A percentile compares a stretch with the other conserved stretches of the same genome.
Conservation (phyloP, 2,797 vertebrate species). For the Smutsia temminckii region DNA sequence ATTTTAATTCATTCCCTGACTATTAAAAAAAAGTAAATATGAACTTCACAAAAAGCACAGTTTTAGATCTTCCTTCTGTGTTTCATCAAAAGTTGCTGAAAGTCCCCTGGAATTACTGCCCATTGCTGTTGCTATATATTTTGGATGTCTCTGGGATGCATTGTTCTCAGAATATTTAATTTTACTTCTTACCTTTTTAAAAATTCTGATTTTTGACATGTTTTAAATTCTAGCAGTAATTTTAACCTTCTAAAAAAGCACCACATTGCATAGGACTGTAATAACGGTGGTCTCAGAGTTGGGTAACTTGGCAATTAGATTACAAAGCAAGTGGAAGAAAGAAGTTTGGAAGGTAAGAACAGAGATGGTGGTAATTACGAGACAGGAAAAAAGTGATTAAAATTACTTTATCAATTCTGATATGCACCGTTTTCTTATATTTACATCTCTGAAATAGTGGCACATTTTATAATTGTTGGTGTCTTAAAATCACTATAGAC, state of each 20-base stretch:
- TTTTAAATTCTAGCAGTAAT: slow-evolving; percentile 2
- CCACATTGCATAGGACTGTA: neutral
- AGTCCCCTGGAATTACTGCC: neutral
- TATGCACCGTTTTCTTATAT: neutral
- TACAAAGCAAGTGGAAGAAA: neutral
- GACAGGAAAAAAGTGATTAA: neutral
- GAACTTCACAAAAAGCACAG: neutral
- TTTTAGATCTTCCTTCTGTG: neutral
- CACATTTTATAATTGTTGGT: neutral
- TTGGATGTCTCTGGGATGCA: neutral
- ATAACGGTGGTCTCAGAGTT: neutral
- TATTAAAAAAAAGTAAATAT: neutral
- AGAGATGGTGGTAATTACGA: neutral
- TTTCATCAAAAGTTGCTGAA: neutral
- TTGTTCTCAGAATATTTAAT: neutral
- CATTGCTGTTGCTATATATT: neutral
- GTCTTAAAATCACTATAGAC: neutral
- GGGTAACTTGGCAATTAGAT: neutral
- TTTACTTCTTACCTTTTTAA: neutral
- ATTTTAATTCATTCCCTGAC: neutral
- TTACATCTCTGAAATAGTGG: neutral
- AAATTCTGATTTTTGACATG: neutral
- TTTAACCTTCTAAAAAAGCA: neutral
- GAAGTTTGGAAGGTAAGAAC: neutral
- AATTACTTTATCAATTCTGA: neutral